Percentiles rank a stretch among this genome's conserved stretches.
phyloP scores from a whole-genome alignment of 30 jellyfish, hydroid and myxozoan species.

The Sanderia malayensis region DNA sequence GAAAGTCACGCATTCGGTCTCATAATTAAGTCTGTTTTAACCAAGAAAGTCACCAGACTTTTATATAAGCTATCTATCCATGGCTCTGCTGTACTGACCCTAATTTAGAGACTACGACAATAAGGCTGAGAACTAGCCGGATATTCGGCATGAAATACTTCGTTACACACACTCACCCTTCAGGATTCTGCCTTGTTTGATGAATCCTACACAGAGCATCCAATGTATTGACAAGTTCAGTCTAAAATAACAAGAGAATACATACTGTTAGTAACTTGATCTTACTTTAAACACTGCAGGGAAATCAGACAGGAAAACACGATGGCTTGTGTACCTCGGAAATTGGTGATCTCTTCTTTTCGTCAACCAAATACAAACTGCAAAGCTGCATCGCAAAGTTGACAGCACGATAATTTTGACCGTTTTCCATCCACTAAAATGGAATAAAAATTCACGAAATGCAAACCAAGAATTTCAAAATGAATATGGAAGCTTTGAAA shows the following conservation, averaged over 20 bases:
- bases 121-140: no score
- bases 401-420: conserved; percentile 78
- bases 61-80: no score
- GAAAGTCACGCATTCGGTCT: no score
- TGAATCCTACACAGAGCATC: conserved; percentile 69
- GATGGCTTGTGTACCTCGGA: conserved; percentile 69
- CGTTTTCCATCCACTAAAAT: conserved; percentile 83
- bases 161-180: conserved; percentile 71
- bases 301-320: no score
- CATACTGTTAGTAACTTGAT: no score
- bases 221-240: conserved; percentile 65
- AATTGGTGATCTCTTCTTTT: conserved; percentile 61
- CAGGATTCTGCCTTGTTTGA: conserved; percentile 80
- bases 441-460: background rate
- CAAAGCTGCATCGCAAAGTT: conserved; percentile 89
- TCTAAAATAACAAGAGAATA: conserved; percentile 14
- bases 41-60: no score
- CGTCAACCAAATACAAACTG: conserved; percentile 82
- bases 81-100: no score
- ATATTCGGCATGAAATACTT: no score
- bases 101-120: no score
- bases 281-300: no score
- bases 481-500: background rate
- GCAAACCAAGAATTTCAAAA: background rate
- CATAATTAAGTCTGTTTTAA: no score